Percentiles rank a stretch among this genome's conserved stretches.
Evolutionary conservation across 2,797 vertebrate species (phyloP).

Genomic region (Sebastes melanostomus): DNA sequence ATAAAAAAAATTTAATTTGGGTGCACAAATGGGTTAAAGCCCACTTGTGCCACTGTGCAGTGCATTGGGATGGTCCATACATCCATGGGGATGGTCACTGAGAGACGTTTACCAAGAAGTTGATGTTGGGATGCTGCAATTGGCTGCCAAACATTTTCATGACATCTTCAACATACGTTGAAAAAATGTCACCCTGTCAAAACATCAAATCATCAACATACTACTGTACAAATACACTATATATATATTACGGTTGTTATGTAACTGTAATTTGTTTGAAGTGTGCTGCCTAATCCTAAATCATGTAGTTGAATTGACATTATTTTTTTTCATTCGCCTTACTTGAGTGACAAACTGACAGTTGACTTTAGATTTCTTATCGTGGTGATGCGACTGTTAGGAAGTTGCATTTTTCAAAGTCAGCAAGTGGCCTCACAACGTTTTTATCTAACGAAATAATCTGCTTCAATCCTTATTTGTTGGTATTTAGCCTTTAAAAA

Average conservation of each 20-base stretch:
- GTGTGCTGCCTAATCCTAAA: background rate
- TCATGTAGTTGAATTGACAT: background rate
- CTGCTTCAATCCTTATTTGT: too few relatives aligned
- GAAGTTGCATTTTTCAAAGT: background rate
- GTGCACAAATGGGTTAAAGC: too few relatives aligned
- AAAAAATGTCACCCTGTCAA: background rate
- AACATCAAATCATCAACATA: background rate
- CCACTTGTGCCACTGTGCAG: too few relatives aligned
- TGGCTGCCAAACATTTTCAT: background rate
- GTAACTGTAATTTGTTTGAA: background rate
- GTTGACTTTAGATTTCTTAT: background rate
- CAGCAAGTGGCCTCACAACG: background rate
- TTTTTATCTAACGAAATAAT: too few relatives aligned
- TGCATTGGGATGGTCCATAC: too few relatives aligned
- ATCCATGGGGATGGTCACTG: too few relatives aligned
- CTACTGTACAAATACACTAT: background rate
- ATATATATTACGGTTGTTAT: background rate
- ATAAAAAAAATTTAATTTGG: accelerated
- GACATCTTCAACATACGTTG: background rate
- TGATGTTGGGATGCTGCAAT: background rate
- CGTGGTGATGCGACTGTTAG: background rate
- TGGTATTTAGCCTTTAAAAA: too few relatives aligned
- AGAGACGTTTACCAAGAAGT: too few relatives aligned
- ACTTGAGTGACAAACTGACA: background rate
- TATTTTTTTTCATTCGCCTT: background rate